Evolutionary conservation across 2,888 invertebrate species (phyloP), one percentile per base, ranked within the genome.

Genomic region (Augiades crinisus): DNA sequence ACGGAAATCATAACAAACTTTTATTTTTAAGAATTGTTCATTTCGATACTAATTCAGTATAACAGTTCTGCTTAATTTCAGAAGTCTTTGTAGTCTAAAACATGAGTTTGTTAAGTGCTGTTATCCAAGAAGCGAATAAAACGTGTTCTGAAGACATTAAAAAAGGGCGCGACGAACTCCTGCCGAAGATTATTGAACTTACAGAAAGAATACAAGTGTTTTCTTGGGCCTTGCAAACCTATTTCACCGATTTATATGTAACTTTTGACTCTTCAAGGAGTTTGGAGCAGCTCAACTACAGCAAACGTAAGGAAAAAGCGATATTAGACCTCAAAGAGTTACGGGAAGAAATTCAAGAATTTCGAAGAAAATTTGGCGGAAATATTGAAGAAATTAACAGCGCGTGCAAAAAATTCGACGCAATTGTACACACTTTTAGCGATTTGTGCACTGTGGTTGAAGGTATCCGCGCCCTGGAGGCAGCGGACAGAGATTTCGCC

Each of bases 91-190:
- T n/a, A n/a, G 14, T 1, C 21, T 2, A 38, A 36, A 70, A 47
- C 55, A 88, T 89, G 89, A 86, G 80, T 78, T 76, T 86, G 54
- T 55, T 85, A 58, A 81, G 75, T 76, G 81, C 78, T 34, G 76
- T 81, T 52, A 57, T 83, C 53, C 75, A 82, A 64, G 85, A 84
- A 63, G 81, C 75, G 3, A 72, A 81, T 30, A 82, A 80, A 68
- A 72, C 68, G 6, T 75, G 70, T 36, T 68, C 68, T 1, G 77
- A 77, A 46, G 80, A 87, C 5, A 60, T 75, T 8, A 80, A 79
- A 56, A 81, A 79, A 62, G 72, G 68, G 53, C 76, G 74, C 16
- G 76, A 82, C 60, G 72, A 73, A 55, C 54, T 88, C 12, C 47
- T 78, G 12, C 72, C 77, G 0, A 68, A 64, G 49, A 27, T 87